Conservation (phyloP, 2,888 invertebrate genomes). For the Subacronicta megacephala region DNA sequence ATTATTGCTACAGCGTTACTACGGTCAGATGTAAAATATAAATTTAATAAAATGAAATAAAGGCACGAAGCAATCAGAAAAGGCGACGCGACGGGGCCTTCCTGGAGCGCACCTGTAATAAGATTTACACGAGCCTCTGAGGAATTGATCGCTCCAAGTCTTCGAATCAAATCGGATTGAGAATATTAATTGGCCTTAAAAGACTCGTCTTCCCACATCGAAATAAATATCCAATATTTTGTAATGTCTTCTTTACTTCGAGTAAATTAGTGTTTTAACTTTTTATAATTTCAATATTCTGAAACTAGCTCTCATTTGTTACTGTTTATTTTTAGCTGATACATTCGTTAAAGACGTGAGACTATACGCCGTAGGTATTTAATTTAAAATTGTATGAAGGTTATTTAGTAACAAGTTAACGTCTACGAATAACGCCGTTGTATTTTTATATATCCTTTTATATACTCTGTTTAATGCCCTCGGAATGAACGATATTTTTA, state of each 20-base stretch:
- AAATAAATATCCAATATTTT: constrained; percentile 16
- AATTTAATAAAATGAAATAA: constrained; percentile 56
- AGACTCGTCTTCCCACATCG: constrained; percentile 12
- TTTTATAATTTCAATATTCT: background rate
- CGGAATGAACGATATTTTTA: constrained; percentile 1
- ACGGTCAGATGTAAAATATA: constrained; percentile 31
- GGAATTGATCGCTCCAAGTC: constrained; percentile 58
- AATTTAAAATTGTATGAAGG: constrained; percentile 47
- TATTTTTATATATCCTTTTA: constrained; percentile 23
- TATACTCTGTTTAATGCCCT: constrained; percentile 4
- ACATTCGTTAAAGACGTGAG: constrained; percentile 9
- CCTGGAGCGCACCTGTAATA: constrained; percentile 65
- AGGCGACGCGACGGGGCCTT: constrained; percentile 28
- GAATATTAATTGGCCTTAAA: constrained; percentile 58
- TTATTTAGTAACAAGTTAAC: constrained; percentile 29
- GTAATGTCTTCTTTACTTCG: constrained; percentile 41
- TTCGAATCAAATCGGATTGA: constrained; percentile 70
- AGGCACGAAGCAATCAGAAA: constrained; percentile 57
- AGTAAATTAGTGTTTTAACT: too few relatives aligned
- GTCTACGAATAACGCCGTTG: constrained; percentile 32
- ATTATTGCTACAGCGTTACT: constrained; percentile 14
- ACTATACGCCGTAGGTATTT: constrained; percentile 20
- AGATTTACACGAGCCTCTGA: constrained; percentile 68
- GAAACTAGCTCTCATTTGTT: background rate
- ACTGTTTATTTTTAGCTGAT: background rate